A percentile compares a stretch with the other conserved stretches of the same genome.
phyloP scores from a whole-genome alignment of 2,888 invertebrate genomes.

The Drepana falcataria region DNA sequence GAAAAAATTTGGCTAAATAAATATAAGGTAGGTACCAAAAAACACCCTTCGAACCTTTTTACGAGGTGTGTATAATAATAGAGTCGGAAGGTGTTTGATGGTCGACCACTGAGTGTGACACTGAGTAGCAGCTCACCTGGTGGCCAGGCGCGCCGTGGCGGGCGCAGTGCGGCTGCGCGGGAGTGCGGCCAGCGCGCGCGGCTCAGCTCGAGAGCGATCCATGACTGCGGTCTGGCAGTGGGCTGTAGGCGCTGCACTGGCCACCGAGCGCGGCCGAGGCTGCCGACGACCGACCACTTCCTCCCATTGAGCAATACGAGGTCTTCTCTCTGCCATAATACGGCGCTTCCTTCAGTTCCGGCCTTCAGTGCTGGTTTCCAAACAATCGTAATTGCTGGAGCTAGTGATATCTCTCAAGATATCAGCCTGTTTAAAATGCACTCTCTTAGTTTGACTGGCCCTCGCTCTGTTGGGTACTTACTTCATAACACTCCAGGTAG shows the following conservation, averaged over 20 bases:
- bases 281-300: slow-evolving; percentile 26
- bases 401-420: neutral
- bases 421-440: neutral
- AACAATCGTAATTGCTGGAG: slow-evolving; percentile 12
- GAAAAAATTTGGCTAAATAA: no score
- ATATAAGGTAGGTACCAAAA: no score
- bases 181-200: neutral
- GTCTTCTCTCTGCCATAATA: slow-evolving; percentile 30
- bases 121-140: slow-evolving; percentile 12
- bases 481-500: no score
- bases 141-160: neutral
- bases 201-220: slow-evolving; percentile 1
- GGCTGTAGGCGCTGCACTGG: slow-evolving; percentile 14
- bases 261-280: slow-evolving; percentile 6
- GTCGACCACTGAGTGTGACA: no score
- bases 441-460: no score
- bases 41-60: no score
- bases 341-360: slow-evolving; percentile 34
- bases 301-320: slow-evolving; percentile 44
- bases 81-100: neutral
- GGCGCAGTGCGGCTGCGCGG: neutral
- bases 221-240: slow-evolving; percentile 4
- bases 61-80: no score
- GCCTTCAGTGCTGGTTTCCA: slow-evolving; percentile 29
- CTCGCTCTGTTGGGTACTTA: no score